These are phyloP conservation scores for Hafferia zeledoni DNA, from an alignment of 2,797 vertebrate genomes.

Conservation along the genomic window DNA sequence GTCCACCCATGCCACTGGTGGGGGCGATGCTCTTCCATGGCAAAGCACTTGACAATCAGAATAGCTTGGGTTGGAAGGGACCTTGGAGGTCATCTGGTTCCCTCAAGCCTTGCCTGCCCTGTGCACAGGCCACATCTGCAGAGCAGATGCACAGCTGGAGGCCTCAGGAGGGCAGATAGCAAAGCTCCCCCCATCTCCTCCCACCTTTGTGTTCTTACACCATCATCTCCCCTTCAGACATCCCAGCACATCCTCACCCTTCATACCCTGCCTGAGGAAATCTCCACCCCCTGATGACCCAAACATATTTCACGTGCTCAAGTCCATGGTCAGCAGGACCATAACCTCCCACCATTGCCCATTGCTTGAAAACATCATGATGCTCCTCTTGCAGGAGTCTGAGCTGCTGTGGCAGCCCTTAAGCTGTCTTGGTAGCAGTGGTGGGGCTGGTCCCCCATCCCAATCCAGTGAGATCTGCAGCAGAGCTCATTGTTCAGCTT, in stretches of 20 bases:
- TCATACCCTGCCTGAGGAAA: background rate
- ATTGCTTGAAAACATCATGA: background rate
- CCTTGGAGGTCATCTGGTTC: background rate
- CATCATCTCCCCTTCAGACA: fast-evolving
- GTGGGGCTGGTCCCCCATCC: background rate
- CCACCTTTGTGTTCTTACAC: background rate
- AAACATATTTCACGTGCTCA: background rate
- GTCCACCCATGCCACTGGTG: fast-evolving
- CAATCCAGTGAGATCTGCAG: background rate
- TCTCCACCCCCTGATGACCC: background rate
- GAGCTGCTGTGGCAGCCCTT: background rate
- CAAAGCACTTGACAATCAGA: background rate
- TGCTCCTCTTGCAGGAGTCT: background rate
- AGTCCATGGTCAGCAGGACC: background rate
- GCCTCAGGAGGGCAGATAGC: background rate
- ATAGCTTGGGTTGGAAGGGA: background rate
- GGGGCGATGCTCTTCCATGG: fast-evolving
- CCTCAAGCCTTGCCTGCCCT: background rate
- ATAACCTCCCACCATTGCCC: background rate
- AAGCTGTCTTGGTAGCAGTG: background rate
- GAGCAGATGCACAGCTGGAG: background rate
- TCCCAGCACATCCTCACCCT: background rate
- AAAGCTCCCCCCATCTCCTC: background rate
- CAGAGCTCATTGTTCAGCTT: background rate
- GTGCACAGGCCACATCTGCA: background rate